These are phyloP conservation scores for Agraylea sexmaculata DNA, from an alignment of 1,140 invertebrate species.

Conservation along the genomic window DNA sequence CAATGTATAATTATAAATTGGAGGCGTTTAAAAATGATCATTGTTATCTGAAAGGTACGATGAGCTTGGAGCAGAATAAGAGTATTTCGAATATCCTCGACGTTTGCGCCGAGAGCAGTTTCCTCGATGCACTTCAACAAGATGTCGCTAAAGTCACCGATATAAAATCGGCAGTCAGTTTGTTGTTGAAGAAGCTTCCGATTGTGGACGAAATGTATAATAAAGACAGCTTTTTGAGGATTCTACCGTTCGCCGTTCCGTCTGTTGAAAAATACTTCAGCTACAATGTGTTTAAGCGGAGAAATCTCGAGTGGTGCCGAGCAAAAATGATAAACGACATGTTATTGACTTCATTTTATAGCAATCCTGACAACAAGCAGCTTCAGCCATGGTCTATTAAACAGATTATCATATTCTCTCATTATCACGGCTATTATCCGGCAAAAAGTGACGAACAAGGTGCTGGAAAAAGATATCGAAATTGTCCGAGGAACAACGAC, in stretches of 20 bases:
- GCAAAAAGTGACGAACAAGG: conserved; percentile 7
- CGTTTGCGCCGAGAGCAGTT: too few relatives aligned
- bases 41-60: too few relatives aligned
- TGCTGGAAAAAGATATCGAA: conserved; percentile 1
- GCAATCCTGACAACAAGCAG: conserved; percentile 14
- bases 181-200: conserved; percentile 27
- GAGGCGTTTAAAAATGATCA: too few relatives aligned
- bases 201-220: conserved; percentile 25
- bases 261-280: conserved; percentile 31
- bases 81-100: too few relatives aligned
- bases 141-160: conserved; percentile 5
- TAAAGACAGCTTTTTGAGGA: conserved; percentile 24
- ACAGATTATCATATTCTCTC: conserved; percentile 31
- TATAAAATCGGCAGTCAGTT: conserved; percentile 8
- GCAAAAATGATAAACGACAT: conserved; percentile 36
- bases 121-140: not conserved
- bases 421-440: conserved; percentile 32
- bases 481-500: conserved; percentile 6
- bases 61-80: too few relatives aligned
- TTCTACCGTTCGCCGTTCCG: conserved; percentile 33
- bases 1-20: too few relatives aligned
- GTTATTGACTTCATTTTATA: conserved; percentile 16
- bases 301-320: conserved; percentile 39
- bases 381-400: conserved; percentile 32
- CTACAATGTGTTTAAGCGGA: conserved; percentile 32